Evolutionary conservation across 2,888 invertebrate genomes (phyloP).

Genomic region (Syrista parreyssii): DNA sequence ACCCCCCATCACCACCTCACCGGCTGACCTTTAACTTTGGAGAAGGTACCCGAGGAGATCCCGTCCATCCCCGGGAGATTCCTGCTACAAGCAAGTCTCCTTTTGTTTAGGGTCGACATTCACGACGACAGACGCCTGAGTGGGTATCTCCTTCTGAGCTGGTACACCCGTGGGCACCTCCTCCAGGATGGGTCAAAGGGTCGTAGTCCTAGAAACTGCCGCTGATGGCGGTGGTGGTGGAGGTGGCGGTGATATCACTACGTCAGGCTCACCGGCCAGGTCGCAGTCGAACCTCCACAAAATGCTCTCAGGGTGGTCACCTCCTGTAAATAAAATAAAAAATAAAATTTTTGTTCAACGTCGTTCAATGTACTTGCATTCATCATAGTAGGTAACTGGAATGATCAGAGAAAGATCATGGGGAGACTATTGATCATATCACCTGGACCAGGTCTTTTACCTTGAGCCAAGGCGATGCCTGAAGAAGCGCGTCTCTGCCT

Average conservation of each 20-base stretch:
- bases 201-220: slow-evolving; percentile 58
- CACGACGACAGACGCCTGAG: slow-evolving; percentile 52
- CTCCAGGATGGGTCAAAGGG: slow-evolving; percentile 65
- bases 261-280: slow-evolving; percentile 63
- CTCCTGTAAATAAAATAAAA: too few relatives aligned
- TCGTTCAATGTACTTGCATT: not conserved
- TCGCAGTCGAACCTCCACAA: slow-evolving; percentile 65
- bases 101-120: slow-evolving; percentile 56
- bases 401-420: not conserved
- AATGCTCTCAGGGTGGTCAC: slow-evolving; percentile 64
- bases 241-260: slow-evolving; percentile 58
- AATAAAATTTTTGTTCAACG: not conserved
- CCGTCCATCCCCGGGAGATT: slow-evolving; percentile 2
- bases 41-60: not conserved
- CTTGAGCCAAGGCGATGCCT: slow-evolving; percentile 64
- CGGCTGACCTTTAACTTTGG: not conserved
- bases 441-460: slow-evolving; percentile 29
- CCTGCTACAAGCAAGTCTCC: slow-evolving; percentile 61
- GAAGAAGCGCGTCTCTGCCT: slow-evolving; percentile 63
- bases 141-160: slow-evolving; percentile 51
- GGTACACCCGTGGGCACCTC: slow-evolving; percentile 63
- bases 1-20: not conserved
- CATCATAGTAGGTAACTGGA: not conserved
- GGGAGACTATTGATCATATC: too few relatives aligned
- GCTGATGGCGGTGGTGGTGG: slow-evolving; percentile 58